Evolutionary conservation across 2,797 vertebrate species (phyloP).

Genomic region (Liasis olivaceus): DNA sequence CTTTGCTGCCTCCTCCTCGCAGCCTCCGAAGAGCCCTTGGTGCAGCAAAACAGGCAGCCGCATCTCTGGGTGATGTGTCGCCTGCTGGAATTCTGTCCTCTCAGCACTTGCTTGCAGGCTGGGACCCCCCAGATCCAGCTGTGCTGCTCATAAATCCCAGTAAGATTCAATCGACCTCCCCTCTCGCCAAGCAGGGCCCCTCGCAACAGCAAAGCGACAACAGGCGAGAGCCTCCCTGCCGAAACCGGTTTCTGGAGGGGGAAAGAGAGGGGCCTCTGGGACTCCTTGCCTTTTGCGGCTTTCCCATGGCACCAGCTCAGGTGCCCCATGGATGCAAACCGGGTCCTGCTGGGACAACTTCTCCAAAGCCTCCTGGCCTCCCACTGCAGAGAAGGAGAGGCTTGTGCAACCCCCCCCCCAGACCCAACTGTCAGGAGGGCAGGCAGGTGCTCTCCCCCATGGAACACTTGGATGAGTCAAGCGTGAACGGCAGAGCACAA

Average conservation of each 20-base stretch:
- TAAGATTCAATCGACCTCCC: neutral
- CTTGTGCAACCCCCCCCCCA: too few species aligned
- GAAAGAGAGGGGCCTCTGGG: neutral
- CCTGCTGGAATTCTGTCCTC: fast-evolving
- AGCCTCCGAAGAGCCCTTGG: fast-evolving
- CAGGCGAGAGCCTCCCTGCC: neutral
- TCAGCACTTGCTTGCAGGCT: neutral
- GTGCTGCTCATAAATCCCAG: neutral
- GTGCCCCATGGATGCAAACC: too few species aligned
- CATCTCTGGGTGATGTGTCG: neutral
- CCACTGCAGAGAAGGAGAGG: too few species aligned
- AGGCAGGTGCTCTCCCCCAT: too few species aligned
- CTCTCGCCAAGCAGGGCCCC: conserved; percentile 1
- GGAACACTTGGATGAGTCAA: too few species aligned
- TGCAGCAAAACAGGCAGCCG: neutral
- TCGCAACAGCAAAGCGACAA: conserved; percentile 2
- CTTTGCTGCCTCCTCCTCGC: neutral
- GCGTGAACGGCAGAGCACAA: too few species aligned
- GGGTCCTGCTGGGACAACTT: too few species aligned
- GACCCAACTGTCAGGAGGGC: too few species aligned
- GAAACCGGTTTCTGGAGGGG: neutral
- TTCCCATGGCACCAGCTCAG: neutral
- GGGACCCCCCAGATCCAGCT: neutral
- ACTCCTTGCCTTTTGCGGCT: neutral
- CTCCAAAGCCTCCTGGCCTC: too few species aligned